These are phyloP conservation scores for Atrichornis clamosus DNA, from an alignment of 2,113 vertebrate genomes.

Conservation along the genomic window DNA sequence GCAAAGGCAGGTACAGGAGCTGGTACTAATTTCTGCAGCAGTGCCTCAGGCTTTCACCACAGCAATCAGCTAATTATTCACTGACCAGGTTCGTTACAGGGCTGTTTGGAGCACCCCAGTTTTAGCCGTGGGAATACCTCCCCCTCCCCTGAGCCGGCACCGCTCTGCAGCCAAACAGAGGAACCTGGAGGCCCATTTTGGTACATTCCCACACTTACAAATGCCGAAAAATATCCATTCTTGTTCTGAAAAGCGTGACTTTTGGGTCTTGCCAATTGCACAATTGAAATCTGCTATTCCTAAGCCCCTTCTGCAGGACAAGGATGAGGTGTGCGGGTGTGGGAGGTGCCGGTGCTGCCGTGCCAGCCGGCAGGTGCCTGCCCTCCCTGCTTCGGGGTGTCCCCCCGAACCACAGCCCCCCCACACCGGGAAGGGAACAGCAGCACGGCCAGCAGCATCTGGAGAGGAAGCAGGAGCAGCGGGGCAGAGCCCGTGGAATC, in stretches of 20 bases:
- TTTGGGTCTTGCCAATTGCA: not conserved
- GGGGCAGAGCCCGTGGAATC: accelerated
- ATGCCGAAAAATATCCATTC: not conserved
- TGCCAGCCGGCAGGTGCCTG: not conserved
- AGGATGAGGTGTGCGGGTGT: accelerated
- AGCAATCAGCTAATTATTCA: not conserved
- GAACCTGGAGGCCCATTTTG: not conserved
- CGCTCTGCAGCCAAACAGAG: not conserved
- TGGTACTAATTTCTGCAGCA: not conserved
- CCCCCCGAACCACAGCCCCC: not conserved
- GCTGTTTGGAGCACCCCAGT: not conserved
- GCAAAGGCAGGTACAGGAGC: not conserved
- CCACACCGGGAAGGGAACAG: accelerated
- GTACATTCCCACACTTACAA: not conserved
- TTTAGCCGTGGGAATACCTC: not conserved
- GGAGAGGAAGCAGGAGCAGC: too few relatives aligned
- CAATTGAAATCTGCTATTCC: not conserved
- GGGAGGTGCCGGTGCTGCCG: not conserved
- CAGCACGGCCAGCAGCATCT: accelerated
- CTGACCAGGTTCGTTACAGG: not conserved
- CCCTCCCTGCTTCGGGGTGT: too few relatives aligned
- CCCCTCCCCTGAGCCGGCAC: not conserved
- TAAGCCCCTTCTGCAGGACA: not conserved
- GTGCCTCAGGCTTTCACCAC: not conserved
- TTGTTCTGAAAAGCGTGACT: not conserved